These are phyloP conservation scores for Cotesia chilonis DNA, from an alignment of 1,140 invertebrate genomes.

Conservation along the genomic window DNA sequence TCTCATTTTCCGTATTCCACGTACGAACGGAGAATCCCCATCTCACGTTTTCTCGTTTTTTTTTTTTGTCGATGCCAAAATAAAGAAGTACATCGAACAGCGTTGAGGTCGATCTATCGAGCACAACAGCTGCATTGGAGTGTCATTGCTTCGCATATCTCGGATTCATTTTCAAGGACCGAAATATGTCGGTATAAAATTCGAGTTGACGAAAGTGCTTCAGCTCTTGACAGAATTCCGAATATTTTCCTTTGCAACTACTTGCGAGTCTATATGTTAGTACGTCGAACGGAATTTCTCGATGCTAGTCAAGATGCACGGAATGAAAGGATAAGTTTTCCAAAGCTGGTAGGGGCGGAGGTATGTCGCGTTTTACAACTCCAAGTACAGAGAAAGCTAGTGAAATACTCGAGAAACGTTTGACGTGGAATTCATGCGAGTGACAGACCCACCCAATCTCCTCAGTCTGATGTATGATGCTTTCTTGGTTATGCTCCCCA, in stretches of 20 bases:
- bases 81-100: too few relatives aligned
- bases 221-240: conserved; percentile 48
- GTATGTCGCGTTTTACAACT: neutral
- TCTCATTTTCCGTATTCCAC: too few relatives aligned
- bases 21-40: too few relatives aligned
- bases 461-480: too few relatives aligned
- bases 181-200: conserved; percentile 7
- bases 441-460: too few relatives aligned
- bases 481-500: too few relatives aligned
- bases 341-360: neutral
- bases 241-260: conserved; percentile 53
- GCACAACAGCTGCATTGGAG: conserved; percentile 5
- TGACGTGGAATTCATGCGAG: too few relatives aligned
- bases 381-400: too few relatives aligned
- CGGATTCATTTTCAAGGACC: conserved; percentile 17
- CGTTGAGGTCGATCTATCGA: too few relatives aligned
- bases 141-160: conserved; percentile 9
- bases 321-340: conserved; percentile 21
- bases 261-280: conserved; percentile 26
- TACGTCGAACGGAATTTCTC: conserved; percentile 41
- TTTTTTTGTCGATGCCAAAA: too few relatives aligned
- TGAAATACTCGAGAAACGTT: too few relatives aligned
- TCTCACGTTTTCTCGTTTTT: too few relatives aligned
- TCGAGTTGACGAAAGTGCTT: neutral
- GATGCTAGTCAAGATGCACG: conserved; percentile 31